phyloP scores from a whole-genome alignment of 2,113 vertebrate genomes.

The Carollia perspicillata region DNA sequence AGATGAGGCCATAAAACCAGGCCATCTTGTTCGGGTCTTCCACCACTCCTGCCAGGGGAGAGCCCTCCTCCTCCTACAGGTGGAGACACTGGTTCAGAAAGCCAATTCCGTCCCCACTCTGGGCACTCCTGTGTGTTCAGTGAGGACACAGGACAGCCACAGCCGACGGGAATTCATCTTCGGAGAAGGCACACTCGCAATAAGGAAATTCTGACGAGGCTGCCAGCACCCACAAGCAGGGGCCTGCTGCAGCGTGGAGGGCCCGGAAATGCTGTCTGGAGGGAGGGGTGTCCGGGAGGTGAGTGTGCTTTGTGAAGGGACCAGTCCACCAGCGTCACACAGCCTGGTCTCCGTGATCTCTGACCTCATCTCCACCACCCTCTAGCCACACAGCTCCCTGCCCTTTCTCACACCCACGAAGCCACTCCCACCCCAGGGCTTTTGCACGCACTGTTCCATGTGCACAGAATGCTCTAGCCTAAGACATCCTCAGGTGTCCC shows the following conservation, averaged over 20 bases:
- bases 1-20: neutral
- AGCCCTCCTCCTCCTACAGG: neutral
- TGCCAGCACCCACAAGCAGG: too few relatives aligned
- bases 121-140: neutral
- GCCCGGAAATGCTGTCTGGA: neutral
- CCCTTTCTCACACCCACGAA: too few relatives aligned
- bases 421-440: neutral
- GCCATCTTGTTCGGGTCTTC: neutral
- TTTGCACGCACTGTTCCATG: neutral
- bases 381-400: neutral
- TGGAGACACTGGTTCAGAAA: too few relatives aligned
- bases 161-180: neutral
- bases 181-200: neutral
- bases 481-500: neutral
- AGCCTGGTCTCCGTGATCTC: neutral
- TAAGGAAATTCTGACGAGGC: neutral
- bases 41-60: too few relatives aligned
- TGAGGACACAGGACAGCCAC: neutral
- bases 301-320: neutral
- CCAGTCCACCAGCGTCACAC: too few relatives aligned
- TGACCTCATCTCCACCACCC: neutral
- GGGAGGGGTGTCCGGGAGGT: neutral
- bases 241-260: neutral
- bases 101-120: too few relatives aligned
- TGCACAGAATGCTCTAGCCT: neutral